Percentiles rank a stretch among this genome's conserved stretches.
Conservation (phyloP, 35 echinoderm and acorn worm species). For the Chiridota heheva region DNA sequence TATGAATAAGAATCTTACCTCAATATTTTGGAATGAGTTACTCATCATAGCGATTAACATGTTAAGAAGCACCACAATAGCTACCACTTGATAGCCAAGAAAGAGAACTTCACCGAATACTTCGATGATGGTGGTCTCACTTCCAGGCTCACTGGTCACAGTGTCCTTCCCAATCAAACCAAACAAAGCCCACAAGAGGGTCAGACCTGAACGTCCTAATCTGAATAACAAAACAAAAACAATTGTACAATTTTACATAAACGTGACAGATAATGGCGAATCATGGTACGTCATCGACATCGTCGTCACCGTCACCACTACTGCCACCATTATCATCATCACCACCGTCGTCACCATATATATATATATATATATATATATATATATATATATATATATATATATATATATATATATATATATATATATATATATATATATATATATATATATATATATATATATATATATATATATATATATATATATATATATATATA, state of each 20-base stretch:
- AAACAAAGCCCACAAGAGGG: slow-evolving; percentile 85
- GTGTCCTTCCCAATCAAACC: slow-evolving; percentile 57
- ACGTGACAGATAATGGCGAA: not conserved
- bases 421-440: too few relatives aligned
- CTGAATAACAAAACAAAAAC: slow-evolving; percentile 10
- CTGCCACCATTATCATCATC: not conserved
- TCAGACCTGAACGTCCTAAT: slow-evolving; percentile 41
- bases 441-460: too few relatives aligned
- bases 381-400: not conserved
- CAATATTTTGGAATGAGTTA: slow-evolving; percentile 86
- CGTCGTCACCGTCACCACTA: slow-evolving; percentile 1
- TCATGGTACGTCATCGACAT: not conserved
- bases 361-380: too few relatives aligned
- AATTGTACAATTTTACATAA: not conserved
- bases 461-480: too few relatives aligned
- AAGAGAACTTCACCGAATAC: slow-evolving; percentile 78
- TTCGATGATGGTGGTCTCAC: slow-evolving; percentile 31
- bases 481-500: too few relatives aligned
- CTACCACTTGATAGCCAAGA: slow-evolving; percentile 67
- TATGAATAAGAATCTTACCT: slow-evolving; percentile 43
- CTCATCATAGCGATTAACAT: slow-evolving; percentile 99
- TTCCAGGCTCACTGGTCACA: not conserved
- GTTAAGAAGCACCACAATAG: slow-evolving; percentile 90
- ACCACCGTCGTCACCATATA: not conserved
- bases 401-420: too few relatives aligned